Evolutionary conservation across 1,140 invertebrate species (phyloP).

Genomic region (Ruditapes philippinarum): DNA sequence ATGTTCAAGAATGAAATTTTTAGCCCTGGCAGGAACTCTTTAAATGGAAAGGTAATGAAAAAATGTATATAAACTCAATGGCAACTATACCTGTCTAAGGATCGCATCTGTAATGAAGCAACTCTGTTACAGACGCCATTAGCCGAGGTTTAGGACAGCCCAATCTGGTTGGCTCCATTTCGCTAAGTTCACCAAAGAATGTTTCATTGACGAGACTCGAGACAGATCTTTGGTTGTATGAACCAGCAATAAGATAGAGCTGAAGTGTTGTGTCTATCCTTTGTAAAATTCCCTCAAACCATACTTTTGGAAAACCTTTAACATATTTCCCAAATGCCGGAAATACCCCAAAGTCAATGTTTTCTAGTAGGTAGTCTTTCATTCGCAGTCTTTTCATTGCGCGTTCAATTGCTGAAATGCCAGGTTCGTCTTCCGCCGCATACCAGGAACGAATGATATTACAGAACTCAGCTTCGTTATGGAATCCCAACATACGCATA

Average conservation of each 20-base stretch:
- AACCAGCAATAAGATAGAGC: background rate
- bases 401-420: background rate
- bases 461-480: too few species aligned
- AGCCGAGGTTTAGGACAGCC: background rate
- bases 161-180: background rate
- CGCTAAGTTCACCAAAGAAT: background rate
- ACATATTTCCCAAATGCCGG: background rate
- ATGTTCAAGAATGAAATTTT: too few species aligned
- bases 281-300: background rate
- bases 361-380: background rate
- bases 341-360: background rate
- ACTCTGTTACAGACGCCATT: background rate
- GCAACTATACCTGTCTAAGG: background rate
- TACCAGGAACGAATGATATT: too few species aligned
- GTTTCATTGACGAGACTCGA: constrained; percentile 11
- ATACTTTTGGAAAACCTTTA: background rate
- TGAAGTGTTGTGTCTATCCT: background rate
- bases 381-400: background rate
- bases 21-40: too few species aligned
- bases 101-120: background rate
- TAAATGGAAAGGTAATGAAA: too few species aligned
- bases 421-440: background rate
- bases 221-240: background rate
- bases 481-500: too few species aligned
- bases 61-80: too few species aligned